Conservation (phyloP, 2,113 vertebrate species). For the Neodontobutis hainanensis region DNA sequence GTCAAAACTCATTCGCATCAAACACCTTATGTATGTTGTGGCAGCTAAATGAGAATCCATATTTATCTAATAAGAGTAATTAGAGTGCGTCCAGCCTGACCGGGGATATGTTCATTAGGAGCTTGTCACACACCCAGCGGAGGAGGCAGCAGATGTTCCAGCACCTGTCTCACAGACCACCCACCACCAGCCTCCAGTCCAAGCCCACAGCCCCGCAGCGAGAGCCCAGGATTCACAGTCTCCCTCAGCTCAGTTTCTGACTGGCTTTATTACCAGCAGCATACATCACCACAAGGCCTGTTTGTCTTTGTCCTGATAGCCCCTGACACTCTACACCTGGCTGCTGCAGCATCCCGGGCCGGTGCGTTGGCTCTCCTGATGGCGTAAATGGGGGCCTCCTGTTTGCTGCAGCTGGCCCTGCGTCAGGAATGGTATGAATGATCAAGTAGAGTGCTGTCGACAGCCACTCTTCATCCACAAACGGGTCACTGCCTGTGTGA, state of each 20-base stretch:
- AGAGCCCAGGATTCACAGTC: constrained; percentile 22
- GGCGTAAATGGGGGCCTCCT: constrained; percentile 73
- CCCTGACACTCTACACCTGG: constrained; percentile 57
- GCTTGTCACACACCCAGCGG: constrained; percentile 63
- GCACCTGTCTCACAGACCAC: constrained; percentile 79
- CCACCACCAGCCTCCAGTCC: constrained; percentile 60
- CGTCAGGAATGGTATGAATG: constrained; percentile 54
- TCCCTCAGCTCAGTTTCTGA: neutral
- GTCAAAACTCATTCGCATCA: neutral
- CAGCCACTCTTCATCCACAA: constrained; percentile 29
- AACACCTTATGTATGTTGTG: neutral
- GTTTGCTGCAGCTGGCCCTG: constrained; percentile 74
- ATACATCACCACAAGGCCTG: neutral
- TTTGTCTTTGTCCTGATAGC: neutral
- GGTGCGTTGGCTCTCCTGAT: constrained; percentile 68
- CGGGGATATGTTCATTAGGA: constrained; percentile 75
- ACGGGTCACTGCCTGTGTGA: constrained; percentile 57
- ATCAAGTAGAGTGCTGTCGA: constrained; percentile 54
- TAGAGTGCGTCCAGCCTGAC: constrained; percentile 51
- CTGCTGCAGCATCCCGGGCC: constrained; percentile 22
- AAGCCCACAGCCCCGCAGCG: constrained; percentile 35
- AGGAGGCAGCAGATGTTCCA: constrained; percentile 80
- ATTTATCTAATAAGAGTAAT: constrained; percentile 62
- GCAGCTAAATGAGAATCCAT: constrained; percentile 43
- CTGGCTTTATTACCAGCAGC: neutral